Base-by-base conservation (phyloP, 1,140 invertebrate genomes). In the Drosophila subpulchrella region DNA sequence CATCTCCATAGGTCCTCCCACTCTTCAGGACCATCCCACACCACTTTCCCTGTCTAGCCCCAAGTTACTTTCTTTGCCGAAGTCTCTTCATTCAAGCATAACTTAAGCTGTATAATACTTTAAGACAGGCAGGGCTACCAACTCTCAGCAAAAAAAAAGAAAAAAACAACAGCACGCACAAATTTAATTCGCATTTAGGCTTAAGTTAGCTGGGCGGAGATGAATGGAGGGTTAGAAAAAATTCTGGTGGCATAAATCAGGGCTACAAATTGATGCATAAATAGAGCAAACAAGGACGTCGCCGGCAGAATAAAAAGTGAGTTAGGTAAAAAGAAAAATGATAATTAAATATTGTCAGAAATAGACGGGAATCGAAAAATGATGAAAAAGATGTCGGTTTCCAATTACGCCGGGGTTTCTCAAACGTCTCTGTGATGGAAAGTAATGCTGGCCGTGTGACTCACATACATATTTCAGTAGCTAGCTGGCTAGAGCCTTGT, bases 111-210 rank as follows among this genome's bases (percentile, higher is more conserved):
- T 57, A 62, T 88, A 88, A 88, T 88, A 88, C 83, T 89, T 88
- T 89, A 88, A 89, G 83, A 89, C 84, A 76, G 79, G 46, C 60
- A 51, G 62, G 47, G 66, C 55, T 32, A 53, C 11, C 50, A 39
- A 50, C 81, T 70, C 78, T 72, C 51, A 55, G 34, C 13, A 24
- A 10, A n/a, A 27, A 50, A 44, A 57, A 61, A 76, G 53, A 58
- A 27, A 50, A 44, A 62, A 61, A 76, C 53, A 58, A 59, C n/a
- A 39, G 27, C 41, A 68, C 63, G 78, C 75, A 67, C 84, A 76
- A 88, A 88, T 88, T 88, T 89, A 88, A 89, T 89, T 88, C 83
- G 80, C 80, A 88, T 88, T 88, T 89, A 77, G 83, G 55, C 36
- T 47, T 12, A 34, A 5, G 36, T 41, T 27, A 7, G 6, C 8